phyloP scores from a whole-genome alignment of 2,113 vertebrate species.

The Xenopus borealis region DNA sequence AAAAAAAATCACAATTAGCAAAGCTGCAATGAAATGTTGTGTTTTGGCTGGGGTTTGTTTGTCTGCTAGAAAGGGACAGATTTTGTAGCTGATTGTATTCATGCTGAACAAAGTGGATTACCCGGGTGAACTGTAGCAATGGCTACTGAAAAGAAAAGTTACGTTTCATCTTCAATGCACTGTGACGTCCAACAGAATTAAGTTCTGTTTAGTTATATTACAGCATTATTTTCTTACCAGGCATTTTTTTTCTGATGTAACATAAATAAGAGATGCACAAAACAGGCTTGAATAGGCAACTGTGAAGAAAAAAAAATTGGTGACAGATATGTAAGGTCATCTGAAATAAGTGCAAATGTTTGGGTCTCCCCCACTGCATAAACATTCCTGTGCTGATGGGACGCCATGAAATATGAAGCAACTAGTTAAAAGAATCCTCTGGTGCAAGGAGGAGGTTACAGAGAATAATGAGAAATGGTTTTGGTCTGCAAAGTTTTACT shows the following conservation, averaged over 20 bases:
- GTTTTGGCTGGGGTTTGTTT: too few species aligned
- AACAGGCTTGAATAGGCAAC: conserved; percentile 13
- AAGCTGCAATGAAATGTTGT: too few species aligned
- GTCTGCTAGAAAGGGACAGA: too few species aligned
- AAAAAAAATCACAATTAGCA: too few species aligned
- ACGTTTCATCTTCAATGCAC: too few species aligned
- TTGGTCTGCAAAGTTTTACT: conserved; percentile 6
- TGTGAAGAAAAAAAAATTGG: conserved; percentile 11
- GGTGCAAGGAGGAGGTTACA: conserved; percentile 13
- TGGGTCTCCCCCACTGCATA: conserved; percentile 27
- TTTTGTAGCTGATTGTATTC: too few species aligned
- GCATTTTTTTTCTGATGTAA: not conserved
- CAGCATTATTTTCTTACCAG: not conserved
- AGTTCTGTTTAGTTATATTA: conserved; percentile 2
- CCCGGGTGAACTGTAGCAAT: too few species aligned
- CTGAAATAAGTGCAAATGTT: conserved; percentile 32
- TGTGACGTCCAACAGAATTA: not conserved
- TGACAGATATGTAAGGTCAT: conserved; percentile 38
- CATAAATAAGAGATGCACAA: not conserved
- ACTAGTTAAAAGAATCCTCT: conserved; percentile 18
- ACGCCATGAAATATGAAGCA: conserved; percentile 32
- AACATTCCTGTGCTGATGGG: conserved; percentile 39
- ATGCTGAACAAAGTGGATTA: too few species aligned
- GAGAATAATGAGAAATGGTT: conserved; percentile 22
- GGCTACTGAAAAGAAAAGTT: too few species aligned